phyloP scores from a whole-genome alignment of 1,140 invertebrate species.

The Oryctes rhinoceros region DNA sequence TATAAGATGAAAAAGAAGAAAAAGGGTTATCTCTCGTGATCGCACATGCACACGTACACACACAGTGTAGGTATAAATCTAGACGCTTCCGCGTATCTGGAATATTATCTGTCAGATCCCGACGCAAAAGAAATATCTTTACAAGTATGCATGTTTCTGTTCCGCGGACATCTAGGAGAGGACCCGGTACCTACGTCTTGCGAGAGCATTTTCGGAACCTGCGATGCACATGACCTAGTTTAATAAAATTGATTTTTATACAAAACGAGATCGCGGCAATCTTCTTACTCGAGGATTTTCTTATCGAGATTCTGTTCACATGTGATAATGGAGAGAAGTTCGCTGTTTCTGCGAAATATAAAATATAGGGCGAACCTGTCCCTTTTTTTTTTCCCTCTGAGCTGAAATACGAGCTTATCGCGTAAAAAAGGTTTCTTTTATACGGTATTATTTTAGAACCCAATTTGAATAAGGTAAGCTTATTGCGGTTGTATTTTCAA shows the following conservation, averaged over 20 bases:
- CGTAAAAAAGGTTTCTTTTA: constrained; percentile 13
- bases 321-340: constrained; percentile 31
- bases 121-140: constrained; percentile 26
- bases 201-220: background rate
- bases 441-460: constrained; percentile 19
- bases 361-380: constrained; percentile 18
- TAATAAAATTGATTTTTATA: constrained; percentile 38
- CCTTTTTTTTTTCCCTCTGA: background rate
- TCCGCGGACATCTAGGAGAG: background rate
- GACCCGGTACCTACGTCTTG: background rate
- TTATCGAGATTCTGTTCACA: constrained; percentile 37
- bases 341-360: constrained; percentile 29
- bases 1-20: background rate
- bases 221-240: constrained; percentile 19
- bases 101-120: constrained; percentile 30
- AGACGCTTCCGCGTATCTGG: background rate
- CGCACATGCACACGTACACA: background rate
- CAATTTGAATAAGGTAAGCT: constrained; percentile 17
- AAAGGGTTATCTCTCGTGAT: background rate
- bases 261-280: constrained; percentile 35
- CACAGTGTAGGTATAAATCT: background rate
- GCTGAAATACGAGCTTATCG: background rate
- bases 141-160: constrained; percentile 27
- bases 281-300: constrained; percentile 32
- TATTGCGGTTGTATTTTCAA: background rate